A percentile compares a stretch with the other conserved stretches of the same genome.
Evolutionary conservation across 2,797 vertebrate genomes (phyloP).

Genomic region (Ataeniobius toweri): DNA sequence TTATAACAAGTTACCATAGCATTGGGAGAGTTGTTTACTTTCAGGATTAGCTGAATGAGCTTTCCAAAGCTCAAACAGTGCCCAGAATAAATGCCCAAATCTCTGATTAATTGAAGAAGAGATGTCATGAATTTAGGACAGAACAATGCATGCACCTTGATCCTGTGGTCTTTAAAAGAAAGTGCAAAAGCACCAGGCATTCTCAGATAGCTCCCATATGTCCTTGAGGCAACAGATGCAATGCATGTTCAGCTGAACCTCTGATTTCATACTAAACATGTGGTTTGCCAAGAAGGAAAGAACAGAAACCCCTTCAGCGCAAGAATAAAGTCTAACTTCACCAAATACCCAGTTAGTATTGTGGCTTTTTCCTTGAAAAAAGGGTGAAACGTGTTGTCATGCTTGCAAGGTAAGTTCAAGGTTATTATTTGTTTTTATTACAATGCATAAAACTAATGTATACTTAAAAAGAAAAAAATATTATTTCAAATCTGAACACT

Average conservation of each 20-base stretch:
- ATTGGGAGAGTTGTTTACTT: no score
- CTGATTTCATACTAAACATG: constrained; percentile 4
- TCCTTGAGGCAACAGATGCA: constrained; percentile 3
- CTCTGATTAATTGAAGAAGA: no score
- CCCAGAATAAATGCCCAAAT: no score
- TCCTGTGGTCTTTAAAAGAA: neutral
- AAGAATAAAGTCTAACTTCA: neutral
- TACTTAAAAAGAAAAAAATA: neutral
- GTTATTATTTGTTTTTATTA: neutral
- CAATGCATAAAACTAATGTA: neutral
- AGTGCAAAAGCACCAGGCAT: neutral
- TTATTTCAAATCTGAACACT: neutral
- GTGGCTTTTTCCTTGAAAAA: neutral
- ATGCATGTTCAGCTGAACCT: neutral
- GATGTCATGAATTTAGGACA: no score
- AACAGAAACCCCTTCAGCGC: no score
- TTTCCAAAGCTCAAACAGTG: no score
- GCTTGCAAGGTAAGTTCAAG: no score
- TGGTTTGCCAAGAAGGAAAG: neutral
- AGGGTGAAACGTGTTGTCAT: neutral
- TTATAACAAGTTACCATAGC: no score
- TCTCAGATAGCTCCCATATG: constrained; percentile 1
- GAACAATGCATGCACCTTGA: neutral
- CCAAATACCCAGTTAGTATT: neutral
- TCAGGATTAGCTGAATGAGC: no score